Percentiles rank a stretch among this genome's conserved stretches.
These are phyloP conservation scores for Drosophila nigrodunni DNA, from an alignment of 1,140 invertebrate species.

Conservation along the genomic window DNA sequence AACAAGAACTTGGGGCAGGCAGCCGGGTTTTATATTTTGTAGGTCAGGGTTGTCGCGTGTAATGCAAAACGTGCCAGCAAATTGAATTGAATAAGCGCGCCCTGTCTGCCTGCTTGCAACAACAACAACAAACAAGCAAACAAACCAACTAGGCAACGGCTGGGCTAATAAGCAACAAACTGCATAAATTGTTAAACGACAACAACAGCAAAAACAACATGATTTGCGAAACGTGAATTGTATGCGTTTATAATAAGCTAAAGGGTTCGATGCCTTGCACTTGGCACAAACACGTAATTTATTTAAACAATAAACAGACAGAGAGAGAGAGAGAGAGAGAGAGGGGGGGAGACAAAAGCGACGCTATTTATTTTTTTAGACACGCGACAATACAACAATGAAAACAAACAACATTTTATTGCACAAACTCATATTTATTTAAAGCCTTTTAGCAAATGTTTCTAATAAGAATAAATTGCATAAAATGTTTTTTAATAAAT, in stretches of 20 bases:
- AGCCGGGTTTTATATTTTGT: conserved; percentile 67
- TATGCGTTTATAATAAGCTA: conserved; percentile 19
- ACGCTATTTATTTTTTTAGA: conserved; percentile 13
- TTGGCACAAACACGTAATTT: conserved; percentile 33
- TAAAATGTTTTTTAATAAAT: too few species aligned
- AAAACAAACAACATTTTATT: background rate
- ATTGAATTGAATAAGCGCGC: conserved; percentile 75
- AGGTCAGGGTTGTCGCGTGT: conserved; percentile 81
- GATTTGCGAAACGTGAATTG: conserved; percentile 19
- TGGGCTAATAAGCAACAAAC: conserved; percentile 42
- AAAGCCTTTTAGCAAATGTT: too few species aligned
- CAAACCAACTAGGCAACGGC: conserved; percentile 26
- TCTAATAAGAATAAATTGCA: too few species aligned
- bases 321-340: too few species aligned
- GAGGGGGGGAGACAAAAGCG: background rate
- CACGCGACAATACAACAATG: conserved; percentile 40
- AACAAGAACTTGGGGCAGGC: conserved; percentile 45
- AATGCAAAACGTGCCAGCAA: conserved; percentile 78
- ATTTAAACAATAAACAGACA: conserved; percentile 19
- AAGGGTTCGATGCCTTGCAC: conserved; percentile 43
- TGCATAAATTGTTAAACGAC: conserved; percentile 52
- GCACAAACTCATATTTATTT: too few species aligned
- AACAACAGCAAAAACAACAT: conserved; percentile 34
- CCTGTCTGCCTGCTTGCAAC: conserved; percentile 50
- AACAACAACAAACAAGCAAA: conserved; percentile 32